A percentile compares a stretch with the other conserved stretches of the same genome.
These are phyloP conservation scores for Caradrina clavipalpis DNA, from an alignment of 2,888 invertebrate genomes.

Conservation along the genomic window DNA sequence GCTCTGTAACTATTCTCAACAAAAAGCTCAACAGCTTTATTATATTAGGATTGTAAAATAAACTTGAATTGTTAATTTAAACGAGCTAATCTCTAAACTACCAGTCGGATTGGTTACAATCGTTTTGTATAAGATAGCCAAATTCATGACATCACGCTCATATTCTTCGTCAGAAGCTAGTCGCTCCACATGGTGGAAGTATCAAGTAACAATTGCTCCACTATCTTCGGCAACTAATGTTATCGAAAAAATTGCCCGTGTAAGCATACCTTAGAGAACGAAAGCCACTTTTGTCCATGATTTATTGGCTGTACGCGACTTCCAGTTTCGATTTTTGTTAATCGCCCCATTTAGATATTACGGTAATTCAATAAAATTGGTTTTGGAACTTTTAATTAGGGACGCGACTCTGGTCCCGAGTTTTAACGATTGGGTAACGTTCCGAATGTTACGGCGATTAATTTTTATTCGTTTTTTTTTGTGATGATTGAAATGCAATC, in stretches of 20 bases:
- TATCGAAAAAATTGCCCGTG: not conserved
- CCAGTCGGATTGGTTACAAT: too few species aligned
- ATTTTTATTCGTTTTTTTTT: not conserved
- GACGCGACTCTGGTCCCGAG: slow-evolving; percentile 27
- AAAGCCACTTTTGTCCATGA: slow-evolving; percentile 45
- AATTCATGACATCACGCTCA: too few species aligned
- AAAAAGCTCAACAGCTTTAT: too few species aligned
- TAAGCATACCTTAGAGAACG: not conserved
- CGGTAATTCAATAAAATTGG: slow-evolving; percentile 57
- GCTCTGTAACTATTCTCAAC: too few species aligned
- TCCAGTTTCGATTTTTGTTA: slow-evolving; percentile 60
- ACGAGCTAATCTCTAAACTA: too few species aligned
- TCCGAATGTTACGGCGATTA: slow-evolving; percentile 25
- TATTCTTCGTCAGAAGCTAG: too few species aligned
- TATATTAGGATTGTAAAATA: too few species aligned
- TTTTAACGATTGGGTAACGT: slow-evolving; percentile 41
- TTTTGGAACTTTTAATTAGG: slow-evolving; percentile 60
- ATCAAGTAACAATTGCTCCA: too few species aligned
- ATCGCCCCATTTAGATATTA: slow-evolving; percentile 57
- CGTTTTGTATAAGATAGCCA: too few species aligned
- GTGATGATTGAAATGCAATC: slow-evolving; percentile 1
- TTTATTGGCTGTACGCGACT: slow-evolving; percentile 45
- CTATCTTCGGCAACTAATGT: not conserved
- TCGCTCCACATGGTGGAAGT: too few species aligned
- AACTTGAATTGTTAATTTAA: too few species aligned